These are phyloP conservation scores for Hemicentrotus pulcherrimus DNA, from an alignment of 35 echinoderm and acorn worm genomes.

Conservation along the genomic window DNA sequence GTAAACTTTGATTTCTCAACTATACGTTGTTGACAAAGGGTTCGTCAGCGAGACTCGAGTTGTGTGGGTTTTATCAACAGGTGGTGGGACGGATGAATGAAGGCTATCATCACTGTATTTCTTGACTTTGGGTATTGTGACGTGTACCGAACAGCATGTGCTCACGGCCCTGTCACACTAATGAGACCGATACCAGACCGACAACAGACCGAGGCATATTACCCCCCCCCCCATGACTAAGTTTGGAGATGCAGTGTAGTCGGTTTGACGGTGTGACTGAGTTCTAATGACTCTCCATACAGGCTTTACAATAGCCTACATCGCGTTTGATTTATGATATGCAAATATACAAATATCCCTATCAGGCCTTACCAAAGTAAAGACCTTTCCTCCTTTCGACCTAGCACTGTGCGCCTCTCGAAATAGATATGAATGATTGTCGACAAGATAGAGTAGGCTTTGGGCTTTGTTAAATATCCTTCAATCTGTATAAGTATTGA, in stretches of 20 bases:
- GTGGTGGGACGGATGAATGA: background rate
- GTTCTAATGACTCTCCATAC: background rate
- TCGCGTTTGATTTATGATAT: background rate
- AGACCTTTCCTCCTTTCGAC: too few species aligned
- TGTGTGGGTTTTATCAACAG: constrained; percentile 43
- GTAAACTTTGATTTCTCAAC: constrained; percentile 52
- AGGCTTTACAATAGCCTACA: background rate
- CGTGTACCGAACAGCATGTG: background rate
- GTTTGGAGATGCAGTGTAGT: too few species aligned
- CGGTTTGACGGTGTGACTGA: too few species aligned
- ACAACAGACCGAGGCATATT: too few species aligned
- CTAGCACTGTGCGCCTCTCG: too few species aligned
- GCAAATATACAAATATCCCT: background rate
- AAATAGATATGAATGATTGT: too few species aligned
- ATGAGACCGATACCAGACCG: too few species aligned
- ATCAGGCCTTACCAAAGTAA: too few species aligned
- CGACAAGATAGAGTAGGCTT: too few species aligned
- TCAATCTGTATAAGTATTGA: too few species aligned
- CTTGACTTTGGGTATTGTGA: background rate
- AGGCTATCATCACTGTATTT: background rate
- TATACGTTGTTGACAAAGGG: constrained; percentile 37
- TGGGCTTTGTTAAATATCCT: too few species aligned
- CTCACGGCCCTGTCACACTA: background rate
- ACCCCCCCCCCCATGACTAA: too few species aligned
- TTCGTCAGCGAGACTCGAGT: background rate